Base-by-base conservation (phyloP, 1,140 invertebrate genomes). In the Lordiphosa mommai region DNA sequence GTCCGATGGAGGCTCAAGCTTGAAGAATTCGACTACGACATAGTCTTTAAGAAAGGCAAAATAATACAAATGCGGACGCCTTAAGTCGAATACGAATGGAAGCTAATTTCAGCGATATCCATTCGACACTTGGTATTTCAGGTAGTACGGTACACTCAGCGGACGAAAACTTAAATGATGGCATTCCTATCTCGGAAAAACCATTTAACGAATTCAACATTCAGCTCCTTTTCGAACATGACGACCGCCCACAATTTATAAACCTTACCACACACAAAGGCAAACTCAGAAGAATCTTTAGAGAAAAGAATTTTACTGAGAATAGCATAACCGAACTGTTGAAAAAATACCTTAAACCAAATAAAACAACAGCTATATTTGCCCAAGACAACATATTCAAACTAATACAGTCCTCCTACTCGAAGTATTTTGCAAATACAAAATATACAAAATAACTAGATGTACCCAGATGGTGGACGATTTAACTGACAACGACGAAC, bases 371-470 rank as follows among this genome's bases (percentile, higher is more conserved):
- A 17, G 37, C 37, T 2, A 16, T 52, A 30, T 40, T 30, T n/a
- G 7, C 36, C 10, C 27, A 40, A 13, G 23, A 52, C 13, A 23
- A 40, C 7, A 41, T 38, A 14, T 41, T 52, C 10, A 29, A 14
- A 30, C 9, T 52, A 27, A 17, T 52, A n/a, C 6, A 34, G 40
- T 12, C 9, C 7, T 29, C 34, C 13, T 41, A 40, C 12, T 14
- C 50, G 8, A 52, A 51, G 29, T 52, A 52, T 41, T 52, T 52
- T 30, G 17, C 50, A 40, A 40, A 9, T 41, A 20, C 14, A 41
- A 40, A 33, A 10, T 52, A 27, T 52, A 30, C 14, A 52, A 52
- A 30, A 5, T 41, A 7, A 17, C 40, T 29, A 14, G 37, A 10
- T 52, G 37, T 29, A 52, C 27, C n/a, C 13, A 23, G 10, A 34